Evolutionary conservation across 2,797 vertebrate genomes (phyloP).

Genomic region (Gobionotothen gibberifrons): DNA sequence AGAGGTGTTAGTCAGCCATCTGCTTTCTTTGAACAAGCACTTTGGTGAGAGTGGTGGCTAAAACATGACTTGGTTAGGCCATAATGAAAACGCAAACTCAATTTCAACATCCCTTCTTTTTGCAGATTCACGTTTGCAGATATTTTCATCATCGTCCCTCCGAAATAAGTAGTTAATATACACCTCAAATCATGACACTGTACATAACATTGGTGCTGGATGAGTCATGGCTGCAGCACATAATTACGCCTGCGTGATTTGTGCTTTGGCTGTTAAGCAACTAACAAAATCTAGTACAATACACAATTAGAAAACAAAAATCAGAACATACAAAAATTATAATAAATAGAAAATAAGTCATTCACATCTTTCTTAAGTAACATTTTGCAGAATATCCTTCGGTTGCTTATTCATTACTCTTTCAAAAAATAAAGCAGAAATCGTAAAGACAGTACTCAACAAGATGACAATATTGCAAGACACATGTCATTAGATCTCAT

Average conservation of each 20-base stretch:
- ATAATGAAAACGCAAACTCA: conserved; percentile 63
- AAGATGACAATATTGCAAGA: conserved; percentile 41
- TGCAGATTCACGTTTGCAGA: conserved; percentile 85
- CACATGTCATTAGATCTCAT: conserved; percentile 39
- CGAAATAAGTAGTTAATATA: conserved; percentile 51
- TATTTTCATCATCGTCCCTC: conserved; percentile 62
- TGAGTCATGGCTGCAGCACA: conserved; percentile 59
- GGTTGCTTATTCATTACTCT: conserved; percentile 26
- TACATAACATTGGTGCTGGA: conserved; percentile 40
- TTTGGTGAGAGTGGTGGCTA: conserved; percentile 86
- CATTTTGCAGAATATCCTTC: conserved; percentile 29
- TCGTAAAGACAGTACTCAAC: conserved; percentile 26
- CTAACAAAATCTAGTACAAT: conserved; percentile 39
- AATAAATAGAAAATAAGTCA: conserved; percentile 47
- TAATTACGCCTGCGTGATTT: conserved; percentile 77
- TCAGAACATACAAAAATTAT: conserved; percentile 46
- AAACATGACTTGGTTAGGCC: conserved; percentile 75
- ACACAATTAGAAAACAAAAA: conserved; percentile 32
- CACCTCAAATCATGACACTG: conserved; percentile 36
- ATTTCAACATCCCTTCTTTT: conserved; percentile 73
- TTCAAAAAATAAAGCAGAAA: conserved; percentile 42
- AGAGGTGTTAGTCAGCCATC: conserved; percentile 67
- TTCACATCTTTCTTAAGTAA: conserved; percentile 48
- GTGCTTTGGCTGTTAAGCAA: conserved; percentile 58
- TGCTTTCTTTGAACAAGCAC: conserved; percentile 85